Evolutionary conservation across 2,113 vertebrate species (phyloP).

Genomic region (Lamprologus sp.): DNA sequence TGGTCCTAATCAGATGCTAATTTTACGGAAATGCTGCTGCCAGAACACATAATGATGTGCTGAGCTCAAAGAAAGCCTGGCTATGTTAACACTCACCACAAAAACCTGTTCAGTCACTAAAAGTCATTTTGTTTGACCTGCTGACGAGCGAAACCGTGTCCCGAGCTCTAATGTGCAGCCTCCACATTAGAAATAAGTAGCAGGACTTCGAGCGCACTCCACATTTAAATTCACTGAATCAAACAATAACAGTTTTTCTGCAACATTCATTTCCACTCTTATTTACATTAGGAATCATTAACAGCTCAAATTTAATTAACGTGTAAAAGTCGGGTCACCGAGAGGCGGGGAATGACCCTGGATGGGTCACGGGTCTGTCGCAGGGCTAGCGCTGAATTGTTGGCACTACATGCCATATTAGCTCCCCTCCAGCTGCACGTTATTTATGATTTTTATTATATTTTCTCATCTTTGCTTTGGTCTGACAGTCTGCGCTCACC

Average conservation of each 20-base stretch:
- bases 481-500: background rate
- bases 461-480: background rate
- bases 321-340: background rate
- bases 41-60: background rate
- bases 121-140: accelerated
- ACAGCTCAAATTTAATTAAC: background rate
- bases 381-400: background rate
- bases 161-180: background rate
- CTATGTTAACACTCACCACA: background rate
- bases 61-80: accelerated
- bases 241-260: background rate
- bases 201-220: background rate
- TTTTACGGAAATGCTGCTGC: background rate
- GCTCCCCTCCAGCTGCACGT: background rate
- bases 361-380: background rate
- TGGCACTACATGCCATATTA: background rate
- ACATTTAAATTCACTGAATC: background rate
- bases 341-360: background rate
- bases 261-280: background rate
- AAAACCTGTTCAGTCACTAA: background rate
- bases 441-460: accelerated
- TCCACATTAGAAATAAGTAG: background rate
- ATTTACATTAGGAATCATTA: background rate
- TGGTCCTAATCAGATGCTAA: background rate
- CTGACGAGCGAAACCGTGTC: background rate